Conservation (phyloP, 2,797 vertebrate genomes). For the Chloroceryle amazona region DNA sequence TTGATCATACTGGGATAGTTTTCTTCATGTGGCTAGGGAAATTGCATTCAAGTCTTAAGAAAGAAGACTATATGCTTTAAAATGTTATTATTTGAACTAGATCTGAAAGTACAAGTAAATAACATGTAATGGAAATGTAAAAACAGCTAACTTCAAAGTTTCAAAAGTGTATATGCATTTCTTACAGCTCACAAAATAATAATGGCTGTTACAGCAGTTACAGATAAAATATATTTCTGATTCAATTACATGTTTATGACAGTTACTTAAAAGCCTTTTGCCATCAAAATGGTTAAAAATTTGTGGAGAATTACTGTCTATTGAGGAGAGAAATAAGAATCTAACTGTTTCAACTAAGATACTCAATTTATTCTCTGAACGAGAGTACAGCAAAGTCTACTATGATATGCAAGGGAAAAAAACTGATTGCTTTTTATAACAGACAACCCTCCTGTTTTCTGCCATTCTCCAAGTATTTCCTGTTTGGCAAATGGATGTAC, state of each 20-base stretch:
- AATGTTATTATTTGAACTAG: not conserved
- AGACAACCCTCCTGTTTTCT: fast-evolving
- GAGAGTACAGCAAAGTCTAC: not conserved
- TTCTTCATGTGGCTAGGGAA: not conserved
- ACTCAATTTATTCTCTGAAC: not conserved
- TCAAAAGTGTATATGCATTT: not conserved
- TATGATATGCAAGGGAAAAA: not conserved
- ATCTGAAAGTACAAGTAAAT: not conserved
- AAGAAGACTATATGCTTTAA: not conserved
- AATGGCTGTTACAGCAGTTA: not conserved
- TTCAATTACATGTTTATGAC: not conserved
- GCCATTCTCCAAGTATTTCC: not conserved
- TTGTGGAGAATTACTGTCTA: not conserved
- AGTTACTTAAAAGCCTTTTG: not conserved
- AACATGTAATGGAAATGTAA: not conserved
- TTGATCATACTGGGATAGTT: not conserved
- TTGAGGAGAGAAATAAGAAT: not conserved
- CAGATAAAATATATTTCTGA: not conserved
- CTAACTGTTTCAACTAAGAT: not conserved
- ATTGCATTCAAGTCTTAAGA: not conserved
- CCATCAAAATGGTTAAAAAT: not conserved
- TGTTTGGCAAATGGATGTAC: not conserved
- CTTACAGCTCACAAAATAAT: not conserved
- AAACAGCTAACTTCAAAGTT: not conserved
- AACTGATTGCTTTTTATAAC: not conserved